Base-by-base conservation (phyloP, 2,888 invertebrate species). In the Hylaea fasciaria region DNA sequence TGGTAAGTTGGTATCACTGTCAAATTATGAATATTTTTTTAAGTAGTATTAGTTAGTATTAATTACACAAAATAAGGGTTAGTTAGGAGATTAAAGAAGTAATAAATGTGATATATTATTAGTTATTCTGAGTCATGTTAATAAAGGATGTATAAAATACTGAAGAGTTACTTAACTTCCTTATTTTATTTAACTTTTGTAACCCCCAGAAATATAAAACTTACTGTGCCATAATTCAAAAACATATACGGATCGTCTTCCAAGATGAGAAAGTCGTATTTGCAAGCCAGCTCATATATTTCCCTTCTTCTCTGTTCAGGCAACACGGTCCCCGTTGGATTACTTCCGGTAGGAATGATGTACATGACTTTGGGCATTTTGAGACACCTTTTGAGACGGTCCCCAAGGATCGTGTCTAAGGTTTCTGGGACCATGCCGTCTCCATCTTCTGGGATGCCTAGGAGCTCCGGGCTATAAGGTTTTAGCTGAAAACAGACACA, bases 181-280 rank as follows among this genome's bases (percentile, higher is more conserved):
- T n/a, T n/a, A n/a, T n/a, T n/a, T n/a, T n/a, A n/a, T n/a, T n/a
- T n/a, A n/a, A n/a, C n/a, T n/a, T n/a, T n/a, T n/a, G n/a, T n/a
- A n/a, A n/a, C n/a, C n/a, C n/a, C n/a, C n/a, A n/a, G n/a, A n/a
- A 37, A 1, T 37, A 1, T 10, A 12, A 37, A 44, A 77, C 87
- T 87, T 64, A 94, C 94, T 62, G 94, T 93, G 67, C 93, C 86
- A 81, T 95, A 97, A 80, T 95, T 95, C 76, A 97, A 86, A 78
- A 95, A 96, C 85, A 95, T 96, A 76, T 97, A 97, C 0, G 97
- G 96, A 82, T 97, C 97, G 74, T 97, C 97, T 79, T 97, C 97
- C 8, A 97, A 74, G 53, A 97, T 96, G 9, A 97, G 75, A 37
- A 97, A 94, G 84, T 97, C 94, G 80, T 95, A 96, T 79, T 94